Evolutionary conservation across 2,888 invertebrate species (phyloP), one percentile per base, ranked within the genome.

Genomic region (Troilus luridus): DNA sequence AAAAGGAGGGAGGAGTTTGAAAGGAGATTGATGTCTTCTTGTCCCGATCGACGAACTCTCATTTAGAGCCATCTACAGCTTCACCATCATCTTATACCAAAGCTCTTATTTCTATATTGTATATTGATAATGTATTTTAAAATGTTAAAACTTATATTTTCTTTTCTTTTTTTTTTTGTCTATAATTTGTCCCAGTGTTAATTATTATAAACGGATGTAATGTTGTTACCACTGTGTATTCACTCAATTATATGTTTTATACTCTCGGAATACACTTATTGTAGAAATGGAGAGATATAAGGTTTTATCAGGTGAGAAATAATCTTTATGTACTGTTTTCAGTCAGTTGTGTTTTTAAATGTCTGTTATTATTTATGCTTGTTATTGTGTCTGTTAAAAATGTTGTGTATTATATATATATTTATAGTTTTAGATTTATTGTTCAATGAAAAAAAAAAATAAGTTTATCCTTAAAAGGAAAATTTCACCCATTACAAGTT

Each of bases 1-100:
- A 92, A 91, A 90, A 88, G 92, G 90, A 91, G 92, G 85, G 91
- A 92, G 91, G 92, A 92, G 91, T 92, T 92, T 90, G 92, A 92
- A 88, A 90, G 92, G 72, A 91, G 91, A 81, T 91, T 92, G 77
- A 92, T 91, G 88, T 90, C 91, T 91, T 91, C 92, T 91, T 88
- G 92, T 56, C 54, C 91, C 88, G 59, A 89, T 41, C 91, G 92
- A 90, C 91, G 88, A 27, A 92, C 92, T 88, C 92, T 92, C 88
- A 90, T 91, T 88, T 92, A 89, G 85, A 91, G 41, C 59, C 77
- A 19, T 85, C 21, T 14, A 81, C 59, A 64, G 27, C 77, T 90
- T 90, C 90, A 54, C 90, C 59, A 67, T 90, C 77, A 77, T 58
- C 56, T 27, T 59, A 90, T 90, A 90, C 90, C 90, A 90, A 90